Base-by-base conservation (phyloP, 2,888 invertebrate species). In the Luffia ferchaultella region DNA sequence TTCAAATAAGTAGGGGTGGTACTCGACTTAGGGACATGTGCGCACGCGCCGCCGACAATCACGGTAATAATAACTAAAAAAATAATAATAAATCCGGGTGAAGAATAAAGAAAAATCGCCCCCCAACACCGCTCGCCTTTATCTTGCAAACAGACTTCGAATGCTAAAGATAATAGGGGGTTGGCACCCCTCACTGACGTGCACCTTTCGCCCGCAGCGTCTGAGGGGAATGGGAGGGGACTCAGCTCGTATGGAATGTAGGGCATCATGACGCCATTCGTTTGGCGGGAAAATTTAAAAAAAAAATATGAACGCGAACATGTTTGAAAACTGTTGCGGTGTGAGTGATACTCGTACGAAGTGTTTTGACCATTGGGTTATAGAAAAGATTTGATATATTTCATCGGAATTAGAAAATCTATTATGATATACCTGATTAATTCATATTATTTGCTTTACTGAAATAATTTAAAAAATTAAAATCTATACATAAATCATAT, bases 81-180 rank as follows among this genome's bases (percentile, higher is more conserved):
- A 83, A 82, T 82, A 82, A 83, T 82, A 83, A 83, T 83, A 83
- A 82, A 82, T 77, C 76, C 79, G 76, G 77, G 74, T 76, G 82
- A 83, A 75, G 82, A 80, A 82, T 82, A 82, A 83, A 82, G 82
- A 82, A 82, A 49, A 82, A 76, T 77, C 78, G 78, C 76, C 80
- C 80, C 79, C 77, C 66, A 65, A 68, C 70, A 73, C 75, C 77
- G 74, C 70, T 73, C 76, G 75, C 79, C 82, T 83, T 83, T 83
- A 82, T 83, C 83, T 83, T 83, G 83, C 79, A 75, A 76, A 76
- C 76, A 80, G 79, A 82, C 79, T 80, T 82, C 70, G 67, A 76
- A 76, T 79, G 77, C 70, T 78, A 77, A 83, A 83, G 82, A 83
- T 82, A 82, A 82, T 83, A 83, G 82, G 78, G 82, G 78, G 42